Percentiles rank a stretch among this genome's conserved stretches.
These are phyloP conservation scores for Abrostola tripartita DNA, from an alignment of 2,888 invertebrate genomes.

Conservation along the genomic window DNA sequence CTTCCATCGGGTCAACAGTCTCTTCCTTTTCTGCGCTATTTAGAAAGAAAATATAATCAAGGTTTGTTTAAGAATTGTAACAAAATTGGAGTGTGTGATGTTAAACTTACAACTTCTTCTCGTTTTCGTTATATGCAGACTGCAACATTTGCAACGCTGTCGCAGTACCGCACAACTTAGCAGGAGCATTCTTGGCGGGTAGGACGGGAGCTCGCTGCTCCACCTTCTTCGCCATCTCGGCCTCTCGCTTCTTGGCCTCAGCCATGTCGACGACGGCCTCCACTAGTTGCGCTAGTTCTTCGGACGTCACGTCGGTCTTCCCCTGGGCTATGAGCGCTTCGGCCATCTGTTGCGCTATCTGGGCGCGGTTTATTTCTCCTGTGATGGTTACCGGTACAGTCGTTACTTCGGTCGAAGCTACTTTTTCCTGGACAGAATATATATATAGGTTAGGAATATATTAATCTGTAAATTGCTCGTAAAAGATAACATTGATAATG, in stretches of 20 bases:
- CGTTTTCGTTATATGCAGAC: conserved; percentile 77
- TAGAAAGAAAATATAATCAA: not conserved
- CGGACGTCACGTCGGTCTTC: conserved; percentile 93
- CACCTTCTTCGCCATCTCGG: not conserved
- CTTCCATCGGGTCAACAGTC: not conserved
- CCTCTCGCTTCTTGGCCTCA: not conserved
- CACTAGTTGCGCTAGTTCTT: conserved; percentile 93
- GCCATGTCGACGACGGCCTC: conserved; percentile 79
- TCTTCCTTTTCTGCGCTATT: not conserved
- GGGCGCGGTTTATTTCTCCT: conserved; percentile 92
- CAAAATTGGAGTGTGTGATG: not conserved
- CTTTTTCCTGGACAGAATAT: conserved; percentile 63
- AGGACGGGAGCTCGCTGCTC: not conserved
- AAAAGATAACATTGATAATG: too few species aligned
- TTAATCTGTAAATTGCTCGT: too few species aligned
- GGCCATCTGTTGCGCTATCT: conserved; percentile 94
- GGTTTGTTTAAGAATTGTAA: too few species aligned
- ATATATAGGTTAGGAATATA: too few species aligned
- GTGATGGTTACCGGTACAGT: conserved; percentile 91
- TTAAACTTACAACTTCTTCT: not conserved
- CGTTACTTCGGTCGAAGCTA: conserved; percentile 54
- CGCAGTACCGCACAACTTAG: conserved; percentile 64
- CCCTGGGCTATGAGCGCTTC: conserved; percentile 93
- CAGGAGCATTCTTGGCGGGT: conserved; percentile 8
- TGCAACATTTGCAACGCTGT: conserved; percentile 83